Evolutionary conservation across 2,113 vertebrate species (phyloP).

Genomic region (Lampris incognitus): DNA sequence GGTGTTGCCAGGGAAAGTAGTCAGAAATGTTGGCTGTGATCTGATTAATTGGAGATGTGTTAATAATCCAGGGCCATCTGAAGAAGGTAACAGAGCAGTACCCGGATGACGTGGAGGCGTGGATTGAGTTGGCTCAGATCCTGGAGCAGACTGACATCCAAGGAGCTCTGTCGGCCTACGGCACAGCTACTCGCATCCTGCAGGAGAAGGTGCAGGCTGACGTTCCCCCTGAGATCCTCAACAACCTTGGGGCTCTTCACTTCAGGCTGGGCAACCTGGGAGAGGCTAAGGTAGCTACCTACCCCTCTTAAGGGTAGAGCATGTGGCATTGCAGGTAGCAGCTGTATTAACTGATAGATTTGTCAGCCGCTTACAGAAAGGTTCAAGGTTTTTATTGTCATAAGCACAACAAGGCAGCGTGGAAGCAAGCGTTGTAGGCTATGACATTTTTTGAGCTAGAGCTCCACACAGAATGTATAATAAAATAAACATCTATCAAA

Average conservation of each 20-base stretch:
- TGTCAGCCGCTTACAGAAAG: neutral
- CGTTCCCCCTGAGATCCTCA: constrained; percentile 97
- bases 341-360: neutral
- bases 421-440: no score
- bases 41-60: neutral
- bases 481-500: no score
- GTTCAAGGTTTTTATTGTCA: no score
- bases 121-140: constrained; percentile 98
- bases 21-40: no score
- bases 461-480: no score
- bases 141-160: constrained; percentile 99
- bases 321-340: neutral
- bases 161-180: constrained; percentile 96
- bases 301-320: neutral
- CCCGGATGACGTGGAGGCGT: constrained; percentile 97
- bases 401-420: no score
- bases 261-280: constrained; percentile 97
- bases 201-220: constrained; percentile 99
- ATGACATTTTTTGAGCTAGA: no score
- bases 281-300: constrained; percentile 90
- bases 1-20: no score
- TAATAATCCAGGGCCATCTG: constrained; percentile 89
- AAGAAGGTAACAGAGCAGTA: constrained; percentile 99
- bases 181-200: constrained; percentile 97
- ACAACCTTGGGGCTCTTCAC: constrained; percentile 97